These are phyloP conservation scores for Ophion ellenae DNA, from an alignment of 2,888 invertebrate genomes.

Conservation along the genomic window DNA sequence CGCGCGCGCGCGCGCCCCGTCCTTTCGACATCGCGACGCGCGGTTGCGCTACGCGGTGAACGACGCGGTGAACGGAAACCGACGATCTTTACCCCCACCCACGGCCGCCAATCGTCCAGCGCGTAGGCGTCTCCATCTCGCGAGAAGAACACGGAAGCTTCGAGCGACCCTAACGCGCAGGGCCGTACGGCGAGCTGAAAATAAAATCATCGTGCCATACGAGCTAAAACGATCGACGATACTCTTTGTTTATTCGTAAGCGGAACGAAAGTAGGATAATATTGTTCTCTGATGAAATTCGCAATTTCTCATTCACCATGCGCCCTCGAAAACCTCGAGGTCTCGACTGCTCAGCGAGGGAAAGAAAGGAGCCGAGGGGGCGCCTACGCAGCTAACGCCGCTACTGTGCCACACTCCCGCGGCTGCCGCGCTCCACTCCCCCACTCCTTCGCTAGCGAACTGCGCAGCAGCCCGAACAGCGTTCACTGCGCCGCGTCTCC, in stretches of 20 bases:
- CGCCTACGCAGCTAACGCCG: conserved; percentile 36
- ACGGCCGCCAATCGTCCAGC: neutral
- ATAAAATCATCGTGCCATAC: neutral
- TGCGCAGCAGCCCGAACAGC: conserved; percentile 74
- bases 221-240: neutral
- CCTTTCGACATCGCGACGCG: conserved; percentile 78
- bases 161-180: conserved; percentile 14
- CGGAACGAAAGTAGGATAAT: neutral
- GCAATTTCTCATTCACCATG: neutral
- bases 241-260: neutral
- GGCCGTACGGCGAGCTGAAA: neutral
- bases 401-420: conserved; percentile 60
- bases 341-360: neutral
- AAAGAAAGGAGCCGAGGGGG: conserved; percentile 28
- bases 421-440: conserved; percentile 65
- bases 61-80: conserved; percentile 77
- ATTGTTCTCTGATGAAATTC: neutral
- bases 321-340: neutral
- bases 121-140: conserved; percentile 33
- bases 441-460: conserved; percentile 62
- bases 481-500: conserved; percentile 81
- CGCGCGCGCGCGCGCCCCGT: conserved; percentile 73
- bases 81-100: conserved; percentile 62
- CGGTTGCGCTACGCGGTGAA: conserved; percentile 79
- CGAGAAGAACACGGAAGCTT: conserved; percentile 6